Percentiles rank a stretch among this genome's conserved stretches.
Conservation (phyloP, 2,113 vertebrate species). For the Noctilio leporinus region DNA sequence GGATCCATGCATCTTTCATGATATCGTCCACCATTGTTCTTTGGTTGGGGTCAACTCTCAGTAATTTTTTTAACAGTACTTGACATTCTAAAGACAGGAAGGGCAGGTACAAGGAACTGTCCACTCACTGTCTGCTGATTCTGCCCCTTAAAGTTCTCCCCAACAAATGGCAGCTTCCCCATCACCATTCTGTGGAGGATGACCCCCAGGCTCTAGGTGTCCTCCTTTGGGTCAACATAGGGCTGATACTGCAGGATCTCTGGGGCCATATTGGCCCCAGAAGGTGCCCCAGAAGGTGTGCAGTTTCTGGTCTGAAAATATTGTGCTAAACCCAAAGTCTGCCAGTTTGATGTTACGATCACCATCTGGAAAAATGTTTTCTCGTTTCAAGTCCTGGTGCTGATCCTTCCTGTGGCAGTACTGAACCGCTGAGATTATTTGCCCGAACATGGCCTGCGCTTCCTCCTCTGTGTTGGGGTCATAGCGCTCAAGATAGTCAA, state of each 20-base stretch:
- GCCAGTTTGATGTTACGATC: background rate
- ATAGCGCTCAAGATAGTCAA: rapidly evolving
- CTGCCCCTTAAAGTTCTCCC: background rate
- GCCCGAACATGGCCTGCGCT: background rate
- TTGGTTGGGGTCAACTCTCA: background rate
- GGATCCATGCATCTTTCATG: background rate
- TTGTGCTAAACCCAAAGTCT: background rate
- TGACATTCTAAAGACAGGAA: no score
- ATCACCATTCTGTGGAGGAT: background rate
- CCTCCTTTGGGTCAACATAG: background rate
- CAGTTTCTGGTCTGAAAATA: background rate
- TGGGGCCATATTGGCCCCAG: background rate
- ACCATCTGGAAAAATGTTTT: background rate
- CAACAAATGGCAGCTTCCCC: background rate
- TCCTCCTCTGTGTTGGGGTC: background rate
- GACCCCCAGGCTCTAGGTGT: background rate
- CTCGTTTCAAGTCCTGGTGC: background rate
- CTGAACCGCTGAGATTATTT: background rate
- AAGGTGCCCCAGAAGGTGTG: background rate
- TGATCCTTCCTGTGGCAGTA: background rate
- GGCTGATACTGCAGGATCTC: background rate
- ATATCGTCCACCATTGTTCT: background rate
- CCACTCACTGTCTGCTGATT: background rate
- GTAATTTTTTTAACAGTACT: no score
- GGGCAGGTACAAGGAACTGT: background rate